A percentile compares a stretch with the other conserved stretches of the same genome.
These are phyloP conservation scores for Junco hyemalis DNA, from an alignment of 2,113 vertebrate genomes.

Conservation along the genomic window DNA sequence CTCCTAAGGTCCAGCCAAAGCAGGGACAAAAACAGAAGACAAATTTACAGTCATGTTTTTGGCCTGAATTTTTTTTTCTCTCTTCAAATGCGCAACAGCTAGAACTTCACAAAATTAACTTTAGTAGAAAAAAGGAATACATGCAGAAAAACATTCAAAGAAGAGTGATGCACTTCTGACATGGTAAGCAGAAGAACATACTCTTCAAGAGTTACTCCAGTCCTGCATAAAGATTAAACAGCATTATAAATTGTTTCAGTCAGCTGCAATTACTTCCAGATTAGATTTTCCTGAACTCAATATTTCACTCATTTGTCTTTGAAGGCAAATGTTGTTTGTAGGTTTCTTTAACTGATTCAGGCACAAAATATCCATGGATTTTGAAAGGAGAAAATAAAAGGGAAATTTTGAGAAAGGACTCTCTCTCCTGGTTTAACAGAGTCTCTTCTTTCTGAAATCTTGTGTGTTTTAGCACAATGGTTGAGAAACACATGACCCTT, in stretches of 20 bases:
- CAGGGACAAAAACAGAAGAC: not conserved
- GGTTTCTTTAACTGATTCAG: not conserved
- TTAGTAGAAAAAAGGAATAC: not conserved
- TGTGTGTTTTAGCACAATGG: not conserved
- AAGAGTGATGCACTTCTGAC: not conserved
- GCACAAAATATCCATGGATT: not conserved
- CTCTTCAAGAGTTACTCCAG: not conserved
- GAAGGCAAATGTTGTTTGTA: not conserved
- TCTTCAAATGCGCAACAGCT: not conserved
- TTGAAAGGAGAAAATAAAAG: not conserved
- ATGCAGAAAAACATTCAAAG: not conserved
- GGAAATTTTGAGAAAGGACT: not conserved
- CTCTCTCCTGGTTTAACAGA: not conserved
- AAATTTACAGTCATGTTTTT: not conserved
- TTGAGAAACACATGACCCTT: not conserved
- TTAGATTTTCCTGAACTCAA: not conserved
- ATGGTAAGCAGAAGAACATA: not conserved
- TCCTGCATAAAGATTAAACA: not conserved
- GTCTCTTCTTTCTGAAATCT: not conserved
- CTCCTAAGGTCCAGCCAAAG: not conserved
- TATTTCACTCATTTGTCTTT: constrained; percentile 7
- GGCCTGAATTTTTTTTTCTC: not conserved
- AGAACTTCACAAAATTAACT: not conserved
- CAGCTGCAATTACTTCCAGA: constrained; percentile 1
- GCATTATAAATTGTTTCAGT: not conserved